phyloP scores from a whole-genome alignment of 2,888 invertebrate species.

The Ornithoptera priamus region DNA sequence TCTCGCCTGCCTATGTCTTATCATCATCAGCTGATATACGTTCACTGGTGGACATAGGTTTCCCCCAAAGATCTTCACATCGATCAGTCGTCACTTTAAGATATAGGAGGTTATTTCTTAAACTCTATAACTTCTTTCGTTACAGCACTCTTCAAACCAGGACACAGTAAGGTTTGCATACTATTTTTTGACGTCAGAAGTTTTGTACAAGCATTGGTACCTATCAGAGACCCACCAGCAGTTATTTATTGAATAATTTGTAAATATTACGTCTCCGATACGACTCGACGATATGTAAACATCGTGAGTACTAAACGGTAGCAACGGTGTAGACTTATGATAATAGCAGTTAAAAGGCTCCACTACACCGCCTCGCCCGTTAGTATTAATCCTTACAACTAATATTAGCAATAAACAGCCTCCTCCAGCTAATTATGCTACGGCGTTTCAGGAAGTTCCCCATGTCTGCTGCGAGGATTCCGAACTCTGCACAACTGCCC shows the following conservation, averaged over 20 bases:
- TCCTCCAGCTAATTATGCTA: conserved; percentile 76
- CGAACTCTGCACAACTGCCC: conserved; percentile 36
- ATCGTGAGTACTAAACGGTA: conserved; percentile 31
- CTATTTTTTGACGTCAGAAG: too few species aligned
- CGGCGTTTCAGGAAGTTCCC: conserved; percentile 60
- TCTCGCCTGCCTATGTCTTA: too few species aligned
- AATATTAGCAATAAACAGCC: conserved; percentile 78
- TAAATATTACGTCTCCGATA: not conserved
- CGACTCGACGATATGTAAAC: not conserved
- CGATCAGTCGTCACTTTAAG: too few species aligned
- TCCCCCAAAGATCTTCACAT: not conserved
- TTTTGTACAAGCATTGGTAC: too few species aligned
- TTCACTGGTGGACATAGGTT: not conserved
- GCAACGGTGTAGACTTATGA: conserved; percentile 50
- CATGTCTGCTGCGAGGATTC: conserved; percentile 59
- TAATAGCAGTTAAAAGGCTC: conserved; percentile 58
- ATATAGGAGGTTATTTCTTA: too few species aligned
- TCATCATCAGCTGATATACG: too few species aligned
- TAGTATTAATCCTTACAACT: conserved; percentile 75
- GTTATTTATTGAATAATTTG: too few species aligned
- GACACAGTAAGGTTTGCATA: too few species aligned
- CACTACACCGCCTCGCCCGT: conserved; percentile 46
- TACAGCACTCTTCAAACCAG: too few species aligned
- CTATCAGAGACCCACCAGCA: too few species aligned
- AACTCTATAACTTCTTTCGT: too few species aligned